Percentiles rank a stretch among this genome's conserved stretches.
phyloP scores from a whole-genome alignment of 1,140 invertebrate genomes.

The Lineus longissimus region DNA sequence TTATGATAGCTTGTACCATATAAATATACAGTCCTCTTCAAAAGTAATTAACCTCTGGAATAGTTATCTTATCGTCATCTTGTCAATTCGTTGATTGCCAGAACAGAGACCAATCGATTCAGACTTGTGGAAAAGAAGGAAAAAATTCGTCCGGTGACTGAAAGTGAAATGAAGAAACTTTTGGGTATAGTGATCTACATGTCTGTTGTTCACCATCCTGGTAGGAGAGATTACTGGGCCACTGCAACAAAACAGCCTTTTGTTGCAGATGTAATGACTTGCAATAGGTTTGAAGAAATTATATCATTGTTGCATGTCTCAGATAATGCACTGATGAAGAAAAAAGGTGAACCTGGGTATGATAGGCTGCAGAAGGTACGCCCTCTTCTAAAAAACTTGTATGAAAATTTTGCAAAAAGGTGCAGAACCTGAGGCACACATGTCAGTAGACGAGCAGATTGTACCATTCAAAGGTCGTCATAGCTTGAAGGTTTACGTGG shows the following conservation, averaged over 20 bases:
- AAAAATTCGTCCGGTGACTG: not conserved
- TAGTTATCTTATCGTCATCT: no score
- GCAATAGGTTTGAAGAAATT: not conserved
- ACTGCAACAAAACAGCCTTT: not conserved
- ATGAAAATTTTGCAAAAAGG: constrained; percentile 6
- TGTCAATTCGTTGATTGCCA: not conserved
- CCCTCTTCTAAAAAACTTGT: not conserved
- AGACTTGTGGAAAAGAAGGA: not conserved
- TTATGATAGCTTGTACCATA: no score
- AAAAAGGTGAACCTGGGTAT: not conserved
- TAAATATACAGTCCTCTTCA: no score
- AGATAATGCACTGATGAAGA: not conserved
- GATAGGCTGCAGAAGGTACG: constrained; percentile 5
- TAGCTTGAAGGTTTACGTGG: constrained; percentile 31
- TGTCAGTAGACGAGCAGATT: constrained; percentile 33
- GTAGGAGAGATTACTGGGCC: not conserved
- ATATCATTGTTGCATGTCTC: not conserved
- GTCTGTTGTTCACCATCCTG: not conserved
- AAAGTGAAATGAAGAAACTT: not conserved
- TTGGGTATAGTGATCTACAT: not conserved
- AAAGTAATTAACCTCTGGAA: no score
- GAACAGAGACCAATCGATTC: no score
- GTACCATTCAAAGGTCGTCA: constrained; percentile 32
- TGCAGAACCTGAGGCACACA: not conserved
- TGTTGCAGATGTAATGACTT: not conserved